Base-by-base conservation (phyloP, 2,797 vertebrate genomes). In the Podarcis siculus region DNA sequence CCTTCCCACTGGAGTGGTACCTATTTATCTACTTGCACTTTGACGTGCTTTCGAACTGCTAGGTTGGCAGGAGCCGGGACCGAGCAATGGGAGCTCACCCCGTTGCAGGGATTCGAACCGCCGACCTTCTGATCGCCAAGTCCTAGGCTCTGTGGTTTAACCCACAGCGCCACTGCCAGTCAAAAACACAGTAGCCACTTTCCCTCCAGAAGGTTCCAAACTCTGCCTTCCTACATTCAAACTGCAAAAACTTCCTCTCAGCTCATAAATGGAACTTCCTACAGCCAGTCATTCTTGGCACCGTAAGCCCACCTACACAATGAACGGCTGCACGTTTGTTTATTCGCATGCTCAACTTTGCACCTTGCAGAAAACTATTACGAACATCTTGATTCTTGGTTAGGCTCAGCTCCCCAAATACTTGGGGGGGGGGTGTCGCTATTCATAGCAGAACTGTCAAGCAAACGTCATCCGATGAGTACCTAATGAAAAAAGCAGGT, bases 371-470 rank as follows among this genome's bases (percentile, higher is more conserved):
- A 91, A 92, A 91, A 86, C 78, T 35, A n/a, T 92, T 89, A 82
- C 0, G 32, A 94, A 89, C 67, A 83, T 84, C 81, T 93, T 71
- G 87, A 91, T 90, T 35, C 87, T 79, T 45, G 9, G 9, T 87
- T 66, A 79, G 67, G 23, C 23, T 30, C 30, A 69, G 67, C 67
- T 69, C 30, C 67, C 69, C 69, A 71, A 13, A 71, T 71, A 15
- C 10, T n/a, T 3, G 19, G 6, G 58, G 21, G 5, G 58, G 19
- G 19, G 94, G 90, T 90, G 90, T 42, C 93, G 91, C 93, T 94
- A 92, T 95, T 95, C 95, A 93, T 95, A 95, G 94, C 91, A 91
- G 89, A 94, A 86, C 93, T 95, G 94, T 96, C 94, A 94, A 93
- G 92, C 78, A 71, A 85, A 83, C 77, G 89, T 94, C 93, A 95